Evolutionary conservation across 1,140 invertebrate species (phyloP).

Genomic region (Pogonognathellus flavescens): DNA sequence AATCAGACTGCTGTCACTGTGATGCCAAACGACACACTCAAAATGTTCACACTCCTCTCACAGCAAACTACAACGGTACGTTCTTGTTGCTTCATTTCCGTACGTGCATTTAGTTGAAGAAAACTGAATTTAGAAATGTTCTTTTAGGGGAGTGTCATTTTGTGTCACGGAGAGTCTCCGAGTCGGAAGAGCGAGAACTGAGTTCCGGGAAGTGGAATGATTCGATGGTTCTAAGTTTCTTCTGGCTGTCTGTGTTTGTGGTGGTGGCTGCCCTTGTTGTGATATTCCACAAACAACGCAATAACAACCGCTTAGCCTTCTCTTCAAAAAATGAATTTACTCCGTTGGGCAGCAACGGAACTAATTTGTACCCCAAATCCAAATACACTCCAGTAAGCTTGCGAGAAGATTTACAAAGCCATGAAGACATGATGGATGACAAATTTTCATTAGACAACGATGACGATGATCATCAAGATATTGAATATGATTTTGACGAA

Average conservation of each 20-base stretch:
- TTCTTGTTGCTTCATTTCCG: background rate
- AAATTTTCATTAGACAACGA: slow-evolving; percentile 28
- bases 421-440: slow-evolving; percentile 8
- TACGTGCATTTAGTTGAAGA: too few relatives aligned
- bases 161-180: slow-evolving; percentile 64
- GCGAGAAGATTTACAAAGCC: slow-evolving; percentile 51
- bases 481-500: slow-evolving; percentile 1
- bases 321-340: slow-evolving; percentile 5
- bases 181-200: slow-evolving; percentile 56
- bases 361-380: background rate
- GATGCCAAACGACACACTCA: slow-evolving; percentile 64
- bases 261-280: slow-evolving; percentile 55
- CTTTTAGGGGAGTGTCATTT: slow-evolving; percentile 65
- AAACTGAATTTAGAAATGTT: slow-evolving; percentile 16
- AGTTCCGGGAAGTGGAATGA: slow-evolving; percentile 58
- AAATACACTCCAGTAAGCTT: slow-evolving; percentile 59
- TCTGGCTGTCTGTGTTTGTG: slow-evolving; percentile 63
- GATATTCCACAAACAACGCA: slow-evolving; percentile 50
- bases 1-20: slow-evolving; percentile 66
- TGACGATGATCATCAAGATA: slow-evolving; percentile 34
- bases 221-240: slow-evolving; percentile 58
- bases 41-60: slow-evolving; percentile 50
- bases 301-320: slow-evolving; percentile 14
- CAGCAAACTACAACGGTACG: slow-evolving; percentile 56
- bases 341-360: slow-evolving; percentile 6